Base-by-base conservation (phyloP, 2,113 vertebrate genomes). In the Pterophyllum scalare region DNA sequence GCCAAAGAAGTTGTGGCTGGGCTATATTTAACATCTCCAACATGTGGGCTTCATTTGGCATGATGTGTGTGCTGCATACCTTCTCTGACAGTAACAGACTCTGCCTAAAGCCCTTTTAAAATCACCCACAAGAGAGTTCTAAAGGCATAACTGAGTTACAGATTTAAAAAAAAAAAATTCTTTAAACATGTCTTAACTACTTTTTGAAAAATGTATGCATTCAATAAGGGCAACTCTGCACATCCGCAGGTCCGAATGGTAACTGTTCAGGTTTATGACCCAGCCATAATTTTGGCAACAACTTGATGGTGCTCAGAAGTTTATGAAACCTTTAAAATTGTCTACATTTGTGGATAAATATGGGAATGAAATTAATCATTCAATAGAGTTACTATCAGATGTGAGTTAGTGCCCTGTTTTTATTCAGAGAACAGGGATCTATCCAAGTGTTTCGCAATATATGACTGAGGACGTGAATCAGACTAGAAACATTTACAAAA, bases 11-110 rank as follows among this genome's bases (percentile, higher is more conserved):
- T 83, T 75, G 80, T 83, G 64, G 91, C 79, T 20, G 56, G 57
- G 89, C 91, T 96, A 96, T 93, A 94, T 96, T 95, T 95, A 95
- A 95, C 93, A 85, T 94, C 77, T 79, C 76, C 82, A 89, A 92
- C 94, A 94, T 94, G 93, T 95, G 94, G 93, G 91, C 90, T 94
- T 92, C 86, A 92, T 95, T 95, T 92, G 85, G 86, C 59, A 87
- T 86, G 86, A 93, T 85, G 88, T 77, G 83, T 59, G 88, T 35
- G 24, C 84, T 26, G 83, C 92, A 94, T 94, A 91, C 86, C 81
- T 93, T 49, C 83, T 75, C 76, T 84, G 83, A 93, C 89, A 82
- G 90, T 12, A 40, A 85, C 65, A 81, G 58, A 24, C 40, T 62
- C 65, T 14, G 43, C 17, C 40, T 26, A 28, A 49, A 43, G 40